Percentiles rank a stretch among this genome's conserved stretches.
phyloP scores from a whole-genome alignment of 2,888 invertebrate species.

The Rhingia campestris region DNA sequence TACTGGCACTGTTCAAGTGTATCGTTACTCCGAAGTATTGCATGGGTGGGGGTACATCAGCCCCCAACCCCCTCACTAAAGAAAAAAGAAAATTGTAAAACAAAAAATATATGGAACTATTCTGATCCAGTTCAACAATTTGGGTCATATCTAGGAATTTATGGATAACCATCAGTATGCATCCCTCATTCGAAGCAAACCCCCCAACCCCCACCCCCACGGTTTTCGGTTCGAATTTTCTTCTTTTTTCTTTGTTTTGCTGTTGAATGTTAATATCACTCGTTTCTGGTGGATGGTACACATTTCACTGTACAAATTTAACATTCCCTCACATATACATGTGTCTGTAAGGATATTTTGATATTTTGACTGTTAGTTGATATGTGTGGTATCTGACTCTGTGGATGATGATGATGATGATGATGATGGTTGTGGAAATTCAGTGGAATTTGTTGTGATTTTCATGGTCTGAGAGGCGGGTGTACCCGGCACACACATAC shows the following conservation, averaged over 20 bases:
- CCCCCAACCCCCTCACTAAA: neutral
- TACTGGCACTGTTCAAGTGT: constrained; percentile 31
- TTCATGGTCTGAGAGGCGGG: constrained; percentile 34
- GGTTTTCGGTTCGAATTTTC: constrained; percentile 30
- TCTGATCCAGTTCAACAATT: constrained; percentile 74
- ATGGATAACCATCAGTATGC: constrained; percentile 72
- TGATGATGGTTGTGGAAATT: constrained; percentile 59
- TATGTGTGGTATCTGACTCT: constrained; percentile 57
- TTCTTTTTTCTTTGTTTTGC: constrained; percentile 7
- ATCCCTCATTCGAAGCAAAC: constrained; percentile 54
- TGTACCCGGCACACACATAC: constrained; percentile 39
- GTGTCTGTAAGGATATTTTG: constrained; percentile 3
- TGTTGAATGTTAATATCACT: constrained; percentile 27
- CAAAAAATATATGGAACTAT: constrained; percentile 49
- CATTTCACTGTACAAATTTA: constrained; percentile 60
- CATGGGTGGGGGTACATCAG: neutral
- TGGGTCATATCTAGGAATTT: constrained; percentile 74
- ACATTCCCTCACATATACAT: constrained; percentile 22
- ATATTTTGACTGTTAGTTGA: constrained; percentile 46
- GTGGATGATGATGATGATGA: constrained; percentile 62
- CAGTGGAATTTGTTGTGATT: constrained; percentile 61
- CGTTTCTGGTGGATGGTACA: constrained; percentile 57
- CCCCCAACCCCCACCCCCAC: constrained; percentile 18
- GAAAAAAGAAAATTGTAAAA: constrained; percentile 49
- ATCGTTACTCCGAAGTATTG: constrained; percentile 27